Evolutionary conservation across 2,888 invertebrate species (phyloP).

Genomic region (Euzetes globulus): DNA sequence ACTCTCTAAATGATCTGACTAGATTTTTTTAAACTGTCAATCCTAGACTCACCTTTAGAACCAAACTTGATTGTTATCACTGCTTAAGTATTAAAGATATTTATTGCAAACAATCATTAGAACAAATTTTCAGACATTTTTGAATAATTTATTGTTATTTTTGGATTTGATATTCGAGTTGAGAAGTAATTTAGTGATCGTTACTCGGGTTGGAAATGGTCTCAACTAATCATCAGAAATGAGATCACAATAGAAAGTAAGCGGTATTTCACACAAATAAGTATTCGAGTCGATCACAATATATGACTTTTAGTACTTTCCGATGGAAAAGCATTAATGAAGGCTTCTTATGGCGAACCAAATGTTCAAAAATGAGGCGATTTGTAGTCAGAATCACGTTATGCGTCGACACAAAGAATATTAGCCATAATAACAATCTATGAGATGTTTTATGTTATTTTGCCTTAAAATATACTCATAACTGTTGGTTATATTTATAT

Average conservation of each 20-base stretch:
- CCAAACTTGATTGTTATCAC: too few species aligned
- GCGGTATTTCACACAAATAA: not conserved
- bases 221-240: not conserved
- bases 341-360: not conserved
- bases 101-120: too few species aligned
- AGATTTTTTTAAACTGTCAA: too few species aligned
- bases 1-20: too few species aligned
- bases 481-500: too few species aligned
- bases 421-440: constrained; percentile 10
- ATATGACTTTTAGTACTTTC: not conserved
- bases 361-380: constrained; percentile 10
- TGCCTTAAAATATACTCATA: too few species aligned
- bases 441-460: not conserved
- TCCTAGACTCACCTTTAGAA: too few species aligned
- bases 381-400: constrained; percentile 24
- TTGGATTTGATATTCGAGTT: not conserved
- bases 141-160: constrained; percentile 1
- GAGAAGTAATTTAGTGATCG: not conserved
- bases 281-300: not conserved
- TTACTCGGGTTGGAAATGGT: not conserved
- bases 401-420: not conserved
- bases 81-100: too few species aligned
- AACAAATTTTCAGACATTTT: not conserved
- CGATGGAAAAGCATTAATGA: not conserved
- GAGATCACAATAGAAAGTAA: not conserved